Evolutionary conservation across 2,888 invertebrate species (phyloP), one percentile per base, ranked within the genome.

Genomic region (Dioctria rufipes): DNA sequence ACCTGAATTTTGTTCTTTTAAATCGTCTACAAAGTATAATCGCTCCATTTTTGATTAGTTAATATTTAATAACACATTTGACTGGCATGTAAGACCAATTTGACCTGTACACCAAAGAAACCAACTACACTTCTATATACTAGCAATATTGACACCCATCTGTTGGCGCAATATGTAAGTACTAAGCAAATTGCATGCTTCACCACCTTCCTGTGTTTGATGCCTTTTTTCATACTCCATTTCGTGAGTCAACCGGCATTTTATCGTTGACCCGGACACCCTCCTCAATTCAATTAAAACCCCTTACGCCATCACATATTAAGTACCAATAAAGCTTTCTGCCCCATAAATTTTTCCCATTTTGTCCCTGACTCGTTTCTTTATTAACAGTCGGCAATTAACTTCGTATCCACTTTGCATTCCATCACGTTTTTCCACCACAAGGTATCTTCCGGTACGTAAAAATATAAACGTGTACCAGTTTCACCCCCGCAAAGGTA

Each of bases 321-420:
- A 69, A 69, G 69, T 69, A 69, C 69, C 69, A 69, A 69, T 69
- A 69, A 69, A 69, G 69, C 69, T 69, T 69, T 69, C 69, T 54
- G 69, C 69, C 69, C 69, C 69, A 69, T 69, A 69, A 69, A 69
- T 69, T 69, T 69, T 51, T 49, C 69, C 69, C 69, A 69, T 69
- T 69, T 69, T 51, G 69, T 69, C 69, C 69, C 69, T 51, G 51
- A 69, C 69, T 69, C 69, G 69, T 51, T 69, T 51, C 69, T 69
- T 69, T 69, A 69, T 69, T 69, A 69, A 69, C 69, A 69, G 69
- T 51, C 69, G 37, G 69, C 69, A 69, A 69, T 69, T 69, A 69
- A 69, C 69, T 69, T 69, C 51, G 69, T 69, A 69, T 69, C 69
- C 69, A 69, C 69, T 69, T 69, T 69, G 69, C 69, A 69, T 69